phyloP scores from a whole-genome alignment of 2,888 invertebrate species.

The Liposcelis brunnea region DNA sequence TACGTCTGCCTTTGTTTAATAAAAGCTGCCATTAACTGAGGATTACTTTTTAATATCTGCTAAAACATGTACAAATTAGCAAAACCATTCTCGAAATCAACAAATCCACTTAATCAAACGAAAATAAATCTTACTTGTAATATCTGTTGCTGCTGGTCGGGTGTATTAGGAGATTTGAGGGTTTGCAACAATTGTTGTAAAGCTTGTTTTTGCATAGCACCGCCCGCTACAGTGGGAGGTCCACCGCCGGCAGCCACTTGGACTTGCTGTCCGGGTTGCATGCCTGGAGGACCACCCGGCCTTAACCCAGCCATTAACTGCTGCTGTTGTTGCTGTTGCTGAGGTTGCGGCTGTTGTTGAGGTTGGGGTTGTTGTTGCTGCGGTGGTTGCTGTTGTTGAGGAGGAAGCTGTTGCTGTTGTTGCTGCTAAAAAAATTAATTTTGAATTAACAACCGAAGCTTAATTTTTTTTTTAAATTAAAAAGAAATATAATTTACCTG shows the following conservation, averaged over 20 bases:
- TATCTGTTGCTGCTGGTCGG: slow-evolving; percentile 81
- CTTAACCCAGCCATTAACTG: slow-evolving; percentile 16
- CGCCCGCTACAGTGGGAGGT: slow-evolving; percentile 4
- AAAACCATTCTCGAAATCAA: too few relatives aligned
- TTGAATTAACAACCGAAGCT: too few relatives aligned
- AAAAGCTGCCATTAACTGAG: slow-evolving; percentile 88
- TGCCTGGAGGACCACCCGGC: slow-evolving; percentile 19
- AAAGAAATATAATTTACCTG: neutral
- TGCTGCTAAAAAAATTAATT: slow-evolving; percentile 1
- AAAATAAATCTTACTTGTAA: slow-evolving; percentile 25
- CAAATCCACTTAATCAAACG: too few relatives aligned
- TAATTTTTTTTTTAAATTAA: neutral
- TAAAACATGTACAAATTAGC: neutral
- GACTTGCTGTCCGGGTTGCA: slow-evolving; percentile 17
- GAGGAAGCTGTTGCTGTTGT: slow-evolving; percentile 15
- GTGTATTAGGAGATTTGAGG: slow-evolving; percentile 72
- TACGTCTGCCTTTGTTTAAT: slow-evolving; percentile 61
- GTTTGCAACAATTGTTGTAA: slow-evolving; percentile 78
- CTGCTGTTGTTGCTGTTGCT: slow-evolving; percentile 24
- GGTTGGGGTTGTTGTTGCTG: slow-evolving; percentile 22
- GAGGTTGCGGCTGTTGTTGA: slow-evolving; percentile 30
- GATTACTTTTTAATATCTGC: slow-evolving; percentile 81
- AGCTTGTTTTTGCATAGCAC: slow-evolving; percentile 39
- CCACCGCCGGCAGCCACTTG: slow-evolving; percentile 11
- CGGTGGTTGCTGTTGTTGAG: slow-evolving; percentile 15